Evolutionary conservation across 2,888 invertebrate genomes (phyloP), one percentile per base, ranked within the genome.

Genomic region (Drosophila paucipuncta): DNA sequence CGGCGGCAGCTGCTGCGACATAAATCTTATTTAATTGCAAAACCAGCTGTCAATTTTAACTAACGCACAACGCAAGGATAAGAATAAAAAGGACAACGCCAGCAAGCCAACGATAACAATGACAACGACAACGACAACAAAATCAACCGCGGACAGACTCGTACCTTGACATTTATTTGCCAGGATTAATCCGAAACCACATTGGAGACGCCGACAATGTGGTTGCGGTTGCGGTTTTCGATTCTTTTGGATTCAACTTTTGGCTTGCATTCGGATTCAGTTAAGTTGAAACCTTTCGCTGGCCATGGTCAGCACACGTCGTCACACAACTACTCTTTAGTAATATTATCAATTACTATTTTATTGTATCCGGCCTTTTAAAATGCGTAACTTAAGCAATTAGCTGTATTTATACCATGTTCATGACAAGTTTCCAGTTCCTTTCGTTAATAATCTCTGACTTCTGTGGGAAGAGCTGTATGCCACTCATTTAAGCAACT

Each of bases 21-120:
- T 87, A 87, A 87, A 87, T 90, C 88, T 90, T 90, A 90, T 87
- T 88, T 87, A 87, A 87, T 87, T 87, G 83, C 85, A 90, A 90
- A 79, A 80, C 84, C 83, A 90, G 76, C 83, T 87, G 90, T 88
- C 87, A 89, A 82, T 87, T 90, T 87, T 73, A 73, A 73, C 87
- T 76, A 86, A 83, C 47, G 52, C 73, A 57, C 41, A 58, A 65
- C 35, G 31, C 47, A 66, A 59, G 47, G 68, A 30, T 58, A 59
- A 60, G 33, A 31, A 47, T 18, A 35, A 50, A 43, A 55, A 64
- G 66, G 58, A 64, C 62, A 54, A 47, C 39, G 60, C 43, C 47
- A 57, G 33, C 43, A 25, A 7, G 9, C 49, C 25, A 43, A 43
- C 43, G 43, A 22, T 11, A 22, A 53, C 49, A 60, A 53, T 7